Conservation (phyloP, 1,140 invertebrate genomes). For the Dryas iulia region DNA sequence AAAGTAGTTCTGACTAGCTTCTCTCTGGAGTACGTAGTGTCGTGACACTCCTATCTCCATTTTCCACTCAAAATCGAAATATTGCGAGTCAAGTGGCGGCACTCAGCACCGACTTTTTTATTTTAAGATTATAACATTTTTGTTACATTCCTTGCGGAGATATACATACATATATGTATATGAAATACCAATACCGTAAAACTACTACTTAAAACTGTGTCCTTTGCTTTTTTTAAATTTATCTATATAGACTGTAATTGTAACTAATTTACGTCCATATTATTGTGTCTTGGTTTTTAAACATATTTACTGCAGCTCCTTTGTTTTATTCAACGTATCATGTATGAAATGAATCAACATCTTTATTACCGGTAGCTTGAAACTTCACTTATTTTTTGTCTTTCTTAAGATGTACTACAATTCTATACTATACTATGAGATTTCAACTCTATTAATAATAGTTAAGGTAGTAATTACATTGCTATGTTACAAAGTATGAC, state of each 20-base stretch:
- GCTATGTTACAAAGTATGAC: constrained; percentile 37
- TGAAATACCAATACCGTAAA: too few relatives aligned
- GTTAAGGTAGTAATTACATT: constrained; percentile 50
- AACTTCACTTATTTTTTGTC: constrained; percentile 44
- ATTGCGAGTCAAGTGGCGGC: too few relatives aligned
- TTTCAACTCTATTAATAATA: constrained; percentile 39
- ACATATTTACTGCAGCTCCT: constrained; percentile 15
- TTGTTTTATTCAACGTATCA: neutral
- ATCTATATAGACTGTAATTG: neutral
- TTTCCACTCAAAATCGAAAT: too few relatives aligned
- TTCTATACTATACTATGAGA: constrained; percentile 26
- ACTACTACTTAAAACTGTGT: too few relatives aligned
- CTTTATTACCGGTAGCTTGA: constrained; percentile 61
- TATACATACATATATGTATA: too few relatives aligned
- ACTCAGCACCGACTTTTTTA: too few relatives aligned
- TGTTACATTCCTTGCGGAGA: too few relatives aligned
- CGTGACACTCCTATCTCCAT: too few relatives aligned
- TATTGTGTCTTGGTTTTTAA: constrained; percentile 30
- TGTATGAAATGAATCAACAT: constrained; percentile 39
- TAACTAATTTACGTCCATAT: neutral
- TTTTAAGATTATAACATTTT: too few relatives aligned
- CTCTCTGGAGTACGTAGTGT: too few relatives aligned
- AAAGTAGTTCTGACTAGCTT: too few relatives aligned
- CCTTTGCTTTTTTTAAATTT: neutral
- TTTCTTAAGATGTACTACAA: constrained; percentile 31